These are phyloP conservation scores for Plebejus argus DNA, from an alignment of 2,888 invertebrate genomes.

Conservation along the genomic window DNA sequence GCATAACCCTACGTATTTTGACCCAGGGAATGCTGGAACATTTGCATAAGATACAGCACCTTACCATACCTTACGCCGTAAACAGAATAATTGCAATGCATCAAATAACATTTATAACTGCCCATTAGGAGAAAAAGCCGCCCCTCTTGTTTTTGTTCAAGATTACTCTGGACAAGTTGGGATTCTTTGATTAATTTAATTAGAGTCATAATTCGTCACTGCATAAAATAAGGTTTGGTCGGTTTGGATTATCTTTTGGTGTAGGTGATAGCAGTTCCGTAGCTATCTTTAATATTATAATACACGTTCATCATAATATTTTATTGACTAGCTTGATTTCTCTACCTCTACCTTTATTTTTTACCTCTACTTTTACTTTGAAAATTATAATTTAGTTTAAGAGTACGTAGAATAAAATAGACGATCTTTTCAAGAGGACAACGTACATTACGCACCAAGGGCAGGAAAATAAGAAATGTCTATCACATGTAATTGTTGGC, in stretches of 20 bases:
- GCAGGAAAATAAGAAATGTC: no score
- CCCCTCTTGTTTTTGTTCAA: constrained; percentile 8
- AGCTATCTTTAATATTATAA: neutral
- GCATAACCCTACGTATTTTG: neutral
- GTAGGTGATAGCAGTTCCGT: neutral
- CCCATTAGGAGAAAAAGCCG: neutral
- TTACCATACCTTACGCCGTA: neutral
- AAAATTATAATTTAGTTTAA: no score
- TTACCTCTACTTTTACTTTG: no score
- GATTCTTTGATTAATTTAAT: constrained; percentile 27
- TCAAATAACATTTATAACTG: neutral
- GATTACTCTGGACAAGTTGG: constrained; percentile 18
- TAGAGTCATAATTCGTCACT: constrained; percentile 14
- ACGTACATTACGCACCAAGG: no score
- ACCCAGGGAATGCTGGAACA: neutral
- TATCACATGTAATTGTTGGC: no score
- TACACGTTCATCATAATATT: neutral
- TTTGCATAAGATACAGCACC: neutral
- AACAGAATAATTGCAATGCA: neutral
- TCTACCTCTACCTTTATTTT: no score
- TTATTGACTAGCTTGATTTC: no score
- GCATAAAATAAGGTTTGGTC: no score
- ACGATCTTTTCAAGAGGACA: no score
- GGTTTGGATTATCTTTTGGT: no score
- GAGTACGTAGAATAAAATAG: no score